Evolutionary conservation across 1,140 invertebrate species (phyloP).

Genomic region (Ceratosolen fusciceps): DNA sequence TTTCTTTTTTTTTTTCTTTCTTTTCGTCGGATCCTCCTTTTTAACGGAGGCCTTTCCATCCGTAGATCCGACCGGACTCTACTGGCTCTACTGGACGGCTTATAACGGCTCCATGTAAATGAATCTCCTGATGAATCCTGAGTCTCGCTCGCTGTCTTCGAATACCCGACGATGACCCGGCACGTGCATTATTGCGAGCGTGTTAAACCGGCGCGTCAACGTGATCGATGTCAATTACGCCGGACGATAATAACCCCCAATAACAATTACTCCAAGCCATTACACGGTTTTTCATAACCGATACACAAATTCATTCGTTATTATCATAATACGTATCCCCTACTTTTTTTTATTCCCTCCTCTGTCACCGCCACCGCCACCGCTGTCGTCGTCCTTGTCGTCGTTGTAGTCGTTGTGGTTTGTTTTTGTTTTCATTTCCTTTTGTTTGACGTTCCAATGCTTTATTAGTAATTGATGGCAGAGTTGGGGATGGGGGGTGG

Average conservation of each 20-base stretch:
- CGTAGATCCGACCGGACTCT: no score
- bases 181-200: background rate
- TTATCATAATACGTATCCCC: no score
- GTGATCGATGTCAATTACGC: background rate
- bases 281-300: no score
- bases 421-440: background rate
- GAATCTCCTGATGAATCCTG: background rate
- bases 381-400: background rate
- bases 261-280: no score
- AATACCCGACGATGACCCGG: background rate
- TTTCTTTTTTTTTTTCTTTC: no score
- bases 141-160: background rate
- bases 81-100: no score
- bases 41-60: conserved; percentile 2
- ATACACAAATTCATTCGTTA: no score
- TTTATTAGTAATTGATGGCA: background rate
- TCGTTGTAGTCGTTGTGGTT: background rate
- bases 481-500: no score
- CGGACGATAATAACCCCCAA: no score
- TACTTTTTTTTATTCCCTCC: no score
- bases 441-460: no score
- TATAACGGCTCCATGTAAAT: background rate
- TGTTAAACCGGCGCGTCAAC: background rate
- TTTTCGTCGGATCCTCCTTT: background rate
- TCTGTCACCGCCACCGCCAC: no score